A percentile compares a stretch with the other conserved stretches of the same genome.
Evolutionary conservation across 2,888 invertebrate genomes (phyloP).

Genomic region (Micropterix aruncella): DNA sequence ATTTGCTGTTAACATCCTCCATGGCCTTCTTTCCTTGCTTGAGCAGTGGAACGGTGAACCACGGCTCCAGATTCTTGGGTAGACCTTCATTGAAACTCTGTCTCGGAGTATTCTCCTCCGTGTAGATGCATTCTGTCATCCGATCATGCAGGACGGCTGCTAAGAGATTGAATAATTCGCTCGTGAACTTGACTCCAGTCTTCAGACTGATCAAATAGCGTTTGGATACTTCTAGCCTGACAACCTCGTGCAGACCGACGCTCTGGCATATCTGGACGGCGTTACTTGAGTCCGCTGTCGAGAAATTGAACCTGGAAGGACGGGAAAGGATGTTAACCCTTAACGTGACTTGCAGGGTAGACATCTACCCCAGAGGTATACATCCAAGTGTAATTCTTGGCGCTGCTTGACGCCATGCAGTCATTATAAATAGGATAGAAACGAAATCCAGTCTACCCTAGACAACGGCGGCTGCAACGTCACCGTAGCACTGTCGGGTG

Average conservation of each 20-base stretch:
- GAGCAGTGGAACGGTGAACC: slow-evolving; percentile 76
- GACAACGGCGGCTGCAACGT: no score
- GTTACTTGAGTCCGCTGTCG: slow-evolving; percentile 92
- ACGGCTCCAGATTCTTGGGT: slow-evolving; percentile 47
- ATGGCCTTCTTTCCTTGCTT: slow-evolving; percentile 64
- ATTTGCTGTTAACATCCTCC: slow-evolving; percentile 61
- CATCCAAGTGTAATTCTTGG: neutral
- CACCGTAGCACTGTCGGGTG: no score
- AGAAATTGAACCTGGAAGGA: slow-evolving; percentile 75
- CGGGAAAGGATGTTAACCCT: no score
- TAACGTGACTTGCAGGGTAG: neutral
- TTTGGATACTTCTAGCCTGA: slow-evolving; percentile 68
- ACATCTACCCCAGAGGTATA: neutral
- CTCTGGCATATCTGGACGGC: slow-evolving; percentile 88
- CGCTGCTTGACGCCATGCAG: neutral
- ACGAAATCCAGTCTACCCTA: no score
- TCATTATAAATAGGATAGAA: slow-evolving; percentile 3
- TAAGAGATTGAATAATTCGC: slow-evolving; percentile 28
- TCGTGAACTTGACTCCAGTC: slow-evolving; percentile 22
- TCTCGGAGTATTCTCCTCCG: slow-evolving; percentile 44
- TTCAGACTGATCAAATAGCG: slow-evolving; percentile 53
- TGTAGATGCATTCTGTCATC: slow-evolving; percentile 88
- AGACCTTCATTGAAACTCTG: slow-evolving; percentile 54
- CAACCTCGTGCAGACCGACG: slow-evolving; percentile 60
- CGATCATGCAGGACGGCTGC: slow-evolving; percentile 65